phyloP scores from a whole-genome alignment of 1,140 invertebrate genomes.

The Ips nitidus region DNA sequence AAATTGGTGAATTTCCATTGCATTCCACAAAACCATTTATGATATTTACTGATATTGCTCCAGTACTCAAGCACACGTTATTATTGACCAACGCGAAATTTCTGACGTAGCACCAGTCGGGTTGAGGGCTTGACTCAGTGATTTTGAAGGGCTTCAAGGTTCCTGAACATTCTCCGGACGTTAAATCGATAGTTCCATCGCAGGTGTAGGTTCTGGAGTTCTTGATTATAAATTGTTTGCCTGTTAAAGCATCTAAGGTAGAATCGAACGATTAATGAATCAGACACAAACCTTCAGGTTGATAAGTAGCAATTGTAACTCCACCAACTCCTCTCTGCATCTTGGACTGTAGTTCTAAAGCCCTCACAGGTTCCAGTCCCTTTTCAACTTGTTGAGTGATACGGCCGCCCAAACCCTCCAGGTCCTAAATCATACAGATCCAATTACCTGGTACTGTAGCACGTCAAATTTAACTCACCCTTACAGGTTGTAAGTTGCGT shows the following conservation, averaged over 20 bases:
- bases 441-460: no score
- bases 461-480: no score
- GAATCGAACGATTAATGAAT: not conserved
- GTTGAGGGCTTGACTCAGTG: slow-evolving; percentile 3
- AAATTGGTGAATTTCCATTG: not conserved
- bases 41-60: not conserved
- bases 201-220: slow-evolving; percentile 11
- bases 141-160: slow-evolving; percentile 12
- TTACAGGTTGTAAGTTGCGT: no score
- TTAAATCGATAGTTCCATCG: not conserved
- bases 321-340: slow-evolving; percentile 34
- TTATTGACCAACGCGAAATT: slow-evolving; percentile 17
- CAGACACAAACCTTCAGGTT: slow-evolving; percentile 19
- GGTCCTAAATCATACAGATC: not conserved
- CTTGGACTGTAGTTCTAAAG: slow-evolving; percentile 22
- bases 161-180: slow-evolving; percentile 10
- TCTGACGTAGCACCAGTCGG: slow-evolving; percentile 25
- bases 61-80: slow-evolving; percentile 14
- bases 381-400: slow-evolving; percentile 25
- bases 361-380: slow-evolving; percentile 31
- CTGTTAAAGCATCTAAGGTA: slow-evolving; percentile 8
- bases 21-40: slow-evolving; percentile 10
- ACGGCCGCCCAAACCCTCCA: slow-evolving; percentile 22
- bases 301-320: slow-evolving; percentile 24
- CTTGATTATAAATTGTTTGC: slow-evolving; percentile 13